A percentile compares a stretch with the other conserved stretches of the same genome.
These are phyloP conservation scores for Parambassis ranga DNA, from an alignment of 2,797 vertebrate species.

Conservation along the genomic window DNA sequence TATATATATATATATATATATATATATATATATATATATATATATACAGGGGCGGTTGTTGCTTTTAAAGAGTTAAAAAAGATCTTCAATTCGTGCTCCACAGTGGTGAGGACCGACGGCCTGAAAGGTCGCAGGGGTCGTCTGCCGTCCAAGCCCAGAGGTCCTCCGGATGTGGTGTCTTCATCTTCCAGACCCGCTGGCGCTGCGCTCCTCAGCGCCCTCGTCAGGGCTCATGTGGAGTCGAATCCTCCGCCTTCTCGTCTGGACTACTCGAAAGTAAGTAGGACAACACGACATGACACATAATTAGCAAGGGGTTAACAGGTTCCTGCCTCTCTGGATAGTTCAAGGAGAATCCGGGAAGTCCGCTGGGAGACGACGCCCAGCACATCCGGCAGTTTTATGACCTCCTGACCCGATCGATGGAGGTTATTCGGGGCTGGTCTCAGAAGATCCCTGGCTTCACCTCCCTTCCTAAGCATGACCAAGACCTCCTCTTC, in stretches of 20 bases:
- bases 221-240: slow-evolving; percentile 93
- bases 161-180: slow-evolving; percentile 85
- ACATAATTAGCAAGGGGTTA: no score
- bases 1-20: no score
- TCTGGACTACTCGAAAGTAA: slow-evolving; percentile 93
- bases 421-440: slow-evolving; percentile 94
- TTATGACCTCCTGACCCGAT: slow-evolving; percentile 94
- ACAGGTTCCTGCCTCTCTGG: no score
- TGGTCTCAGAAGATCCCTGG: slow-evolving; percentile 95
- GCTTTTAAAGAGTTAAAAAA: neutral
- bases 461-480: slow-evolving; percentile 87
- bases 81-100: neutral
- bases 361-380: slow-evolving; percentile 88
- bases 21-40: no score
- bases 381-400: slow-evolving; percentile 94
- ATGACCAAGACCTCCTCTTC: slow-evolving; percentile 96
- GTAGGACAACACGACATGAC: neutral
- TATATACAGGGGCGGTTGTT: no score
- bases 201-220: slow-evolving; percentile 86
- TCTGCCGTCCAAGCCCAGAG: slow-evolving; percentile 93
- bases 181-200: slow-evolving; percentile 85
- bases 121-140: slow-evolving; percentile 95
- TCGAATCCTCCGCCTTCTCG: slow-evolving; percentile 91
- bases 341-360: slow-evolving; percentile 92
- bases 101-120: slow-evolving; percentile 94